phyloP scores from a whole-genome alignment of 1,140 invertebrate genomes.

The Drosophila lini region DNA sequence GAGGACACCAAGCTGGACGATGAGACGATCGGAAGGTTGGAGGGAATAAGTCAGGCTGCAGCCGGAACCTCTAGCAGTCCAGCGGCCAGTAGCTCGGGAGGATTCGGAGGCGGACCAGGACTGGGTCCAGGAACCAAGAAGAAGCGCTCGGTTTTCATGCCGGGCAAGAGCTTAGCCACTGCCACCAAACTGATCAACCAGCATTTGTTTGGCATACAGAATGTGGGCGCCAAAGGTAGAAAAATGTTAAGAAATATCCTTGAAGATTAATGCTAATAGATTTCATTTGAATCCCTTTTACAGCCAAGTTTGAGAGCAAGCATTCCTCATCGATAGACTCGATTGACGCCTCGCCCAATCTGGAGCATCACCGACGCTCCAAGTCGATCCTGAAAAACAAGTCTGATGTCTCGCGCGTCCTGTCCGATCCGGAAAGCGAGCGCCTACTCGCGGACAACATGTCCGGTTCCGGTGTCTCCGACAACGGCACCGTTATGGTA shows the following conservation, averaged over 20 bases:
- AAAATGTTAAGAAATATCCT: neutral
- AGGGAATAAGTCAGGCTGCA: slow-evolving; percentile 18
- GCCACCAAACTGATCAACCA: slow-evolving; percentile 91
- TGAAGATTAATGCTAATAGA: accelerated
- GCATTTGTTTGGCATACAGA: slow-evolving; percentile 89
- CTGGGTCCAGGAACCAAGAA: slow-evolving; percentile 64
- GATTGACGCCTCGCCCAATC: slow-evolving; percentile 88
- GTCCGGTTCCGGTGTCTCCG: slow-evolving; percentile 85
- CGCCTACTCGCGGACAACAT: slow-evolving; percentile 89
- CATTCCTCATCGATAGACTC: slow-evolving; percentile 90
- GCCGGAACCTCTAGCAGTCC: slow-evolving; percentile 10
- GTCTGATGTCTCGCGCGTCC: slow-evolving; percentile 86
- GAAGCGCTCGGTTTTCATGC: slow-evolving; percentile 86
- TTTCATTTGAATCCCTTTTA: neutral
- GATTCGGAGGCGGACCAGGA: slow-evolving; percentile 22
- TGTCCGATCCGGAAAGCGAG: slow-evolving; percentile 90
- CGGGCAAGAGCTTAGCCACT: slow-evolving; percentile 88
- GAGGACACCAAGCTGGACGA: slow-evolving; percentile 85
- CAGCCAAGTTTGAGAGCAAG: slow-evolving; percentile 86
- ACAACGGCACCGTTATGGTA: slow-evolving; percentile 85
- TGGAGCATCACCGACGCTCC: slow-evolving; percentile 88
- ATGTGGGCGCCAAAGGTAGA: slow-evolving; percentile 85
- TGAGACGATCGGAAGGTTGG: slow-evolving; percentile 77
- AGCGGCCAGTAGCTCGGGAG: slow-evolving; percentile 23
- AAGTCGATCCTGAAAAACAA: slow-evolving; percentile 92